Conservation (phyloP, 2,888 invertebrate genomes). For the Dynastes grantii region DNA sequence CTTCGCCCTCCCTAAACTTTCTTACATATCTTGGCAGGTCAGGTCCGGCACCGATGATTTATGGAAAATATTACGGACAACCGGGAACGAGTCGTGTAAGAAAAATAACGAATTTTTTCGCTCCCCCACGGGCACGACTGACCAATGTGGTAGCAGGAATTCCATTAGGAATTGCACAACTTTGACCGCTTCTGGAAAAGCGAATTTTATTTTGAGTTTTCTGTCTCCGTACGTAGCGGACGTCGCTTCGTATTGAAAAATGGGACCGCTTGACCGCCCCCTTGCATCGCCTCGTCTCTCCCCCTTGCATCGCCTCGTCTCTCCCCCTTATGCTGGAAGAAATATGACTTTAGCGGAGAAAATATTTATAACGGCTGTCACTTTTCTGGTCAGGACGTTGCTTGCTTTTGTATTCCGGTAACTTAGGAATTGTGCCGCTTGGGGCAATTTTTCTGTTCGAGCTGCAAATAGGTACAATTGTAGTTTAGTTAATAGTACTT, state of each 20-base stretch:
- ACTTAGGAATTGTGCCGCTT: constrained; percentile 54
- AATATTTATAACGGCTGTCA: constrained; percentile 63
- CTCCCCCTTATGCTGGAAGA: not conserved
- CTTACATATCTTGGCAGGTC: constrained; percentile 66
- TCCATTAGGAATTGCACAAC: constrained; percentile 65
- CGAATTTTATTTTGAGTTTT: constrained; percentile 66
- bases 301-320: constrained; percentile 1
- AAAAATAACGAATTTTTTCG: constrained; percentile 69
- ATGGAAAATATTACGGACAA: constrained; percentile 71
- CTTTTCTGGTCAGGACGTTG: constrained; percentile 53
- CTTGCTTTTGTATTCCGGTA: constrained; percentile 65
- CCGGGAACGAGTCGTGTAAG: constrained; percentile 61
- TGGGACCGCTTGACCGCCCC: constrained; percentile 38
- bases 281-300: constrained; percentile 9
- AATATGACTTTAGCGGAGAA: constrained; percentile 46
- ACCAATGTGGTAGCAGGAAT: constrained; percentile 61
- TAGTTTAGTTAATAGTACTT: too few relatives aligned
- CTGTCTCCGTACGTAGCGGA: constrained; percentile 52
- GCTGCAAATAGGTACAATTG: constrained; percentile 43
- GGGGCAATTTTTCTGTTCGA: constrained; percentile 55
- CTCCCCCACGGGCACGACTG: constrained; percentile 61
- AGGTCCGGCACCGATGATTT: constrained; percentile 70
- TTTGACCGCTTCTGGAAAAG: constrained; percentile 64
- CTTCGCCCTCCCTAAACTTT: constrained; percentile 64
- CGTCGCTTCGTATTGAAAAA: constrained; percentile 41